Conservation (phyloP, 1,140 invertebrate genomes). For the Bombus haemorrhoidalis region DNA sequence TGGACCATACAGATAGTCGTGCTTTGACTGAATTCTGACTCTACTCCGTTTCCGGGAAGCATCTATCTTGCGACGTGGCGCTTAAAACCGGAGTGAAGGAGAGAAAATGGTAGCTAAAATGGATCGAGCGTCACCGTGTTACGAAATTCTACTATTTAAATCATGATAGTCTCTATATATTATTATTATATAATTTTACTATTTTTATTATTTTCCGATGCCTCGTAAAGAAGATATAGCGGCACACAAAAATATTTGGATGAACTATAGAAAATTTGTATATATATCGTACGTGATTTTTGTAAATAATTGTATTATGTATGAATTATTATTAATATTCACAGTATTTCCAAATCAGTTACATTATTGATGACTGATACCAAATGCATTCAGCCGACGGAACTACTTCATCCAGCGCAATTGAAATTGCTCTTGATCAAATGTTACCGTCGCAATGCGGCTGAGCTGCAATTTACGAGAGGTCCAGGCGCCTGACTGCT, state of each 20-base stretch:
- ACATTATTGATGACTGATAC: conserved; percentile 1
- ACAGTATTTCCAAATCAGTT: background rate
- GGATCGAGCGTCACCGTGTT: background rate
- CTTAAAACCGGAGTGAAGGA: background rate
- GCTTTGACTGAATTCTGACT: conserved; percentile 64
- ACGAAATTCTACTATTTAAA: conserved; percentile 1
- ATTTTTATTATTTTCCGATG: too few species aligned
- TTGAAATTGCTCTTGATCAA: conserved; percentile 38
- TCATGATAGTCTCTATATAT: too few species aligned
- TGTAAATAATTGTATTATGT: too few species aligned
- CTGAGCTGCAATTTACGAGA: conserved; percentile 46
- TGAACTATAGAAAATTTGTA: too few species aligned
- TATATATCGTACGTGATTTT: too few species aligned
- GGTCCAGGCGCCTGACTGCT: conserved; percentile 47
- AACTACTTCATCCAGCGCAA: background rate
- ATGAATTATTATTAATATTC: background rate
- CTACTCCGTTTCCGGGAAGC: conserved; percentile 71
- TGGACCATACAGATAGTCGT: conserved; percentile 71
- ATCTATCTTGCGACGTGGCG: conserved; percentile 67
- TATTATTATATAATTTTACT: too few species aligned
- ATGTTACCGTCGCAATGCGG: conserved; percentile 25
- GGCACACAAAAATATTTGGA: too few species aligned
- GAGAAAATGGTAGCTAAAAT: background rate
- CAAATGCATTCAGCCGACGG: background rate
- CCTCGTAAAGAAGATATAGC: background rate